A percentile compares a stretch with the other conserved stretches of the same genome.
Conservation (phyloP, 1,140 invertebrate genomes). For the Vanessa atalanta region DNA sequence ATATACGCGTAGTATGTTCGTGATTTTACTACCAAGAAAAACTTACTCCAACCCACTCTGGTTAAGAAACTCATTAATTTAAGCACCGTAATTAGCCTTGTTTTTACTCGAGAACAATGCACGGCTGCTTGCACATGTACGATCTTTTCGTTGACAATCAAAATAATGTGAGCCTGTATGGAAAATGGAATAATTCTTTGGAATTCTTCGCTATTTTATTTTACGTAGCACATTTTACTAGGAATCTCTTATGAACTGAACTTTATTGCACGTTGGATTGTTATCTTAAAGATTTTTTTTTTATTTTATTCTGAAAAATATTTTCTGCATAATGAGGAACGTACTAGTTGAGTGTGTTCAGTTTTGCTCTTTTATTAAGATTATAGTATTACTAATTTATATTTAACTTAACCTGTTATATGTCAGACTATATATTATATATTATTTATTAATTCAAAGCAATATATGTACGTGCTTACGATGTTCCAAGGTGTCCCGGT, state of each 20-base stretch:
- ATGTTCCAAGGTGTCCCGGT: no score
- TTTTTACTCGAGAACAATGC: constrained; percentile 23
- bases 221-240: background rate
- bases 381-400: no score
- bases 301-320: no score
- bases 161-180: constrained; percentile 24
- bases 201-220: constrained; percentile 3
- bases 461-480: no score
- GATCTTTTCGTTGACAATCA: constrained; percentile 25
- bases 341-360: no score
- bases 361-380: no score
- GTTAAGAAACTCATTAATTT: constrained; percentile 15
- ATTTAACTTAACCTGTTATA: no score
- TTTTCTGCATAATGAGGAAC: no score
- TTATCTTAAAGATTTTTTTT: no score
- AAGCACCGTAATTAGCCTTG: constrained; percentile 26
- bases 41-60: background rate
- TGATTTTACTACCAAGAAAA: constrained; percentile 3
- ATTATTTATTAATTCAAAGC: no score
- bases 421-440: no score
- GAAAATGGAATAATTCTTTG: constrained; percentile 15
- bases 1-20: no score
- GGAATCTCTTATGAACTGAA: background rate
- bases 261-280: background rate
- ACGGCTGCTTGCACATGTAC: background rate